phyloP scores from a whole-genome alignment of 2,113 vertebrate species.

The Neofelis nebulosa region DNA sequence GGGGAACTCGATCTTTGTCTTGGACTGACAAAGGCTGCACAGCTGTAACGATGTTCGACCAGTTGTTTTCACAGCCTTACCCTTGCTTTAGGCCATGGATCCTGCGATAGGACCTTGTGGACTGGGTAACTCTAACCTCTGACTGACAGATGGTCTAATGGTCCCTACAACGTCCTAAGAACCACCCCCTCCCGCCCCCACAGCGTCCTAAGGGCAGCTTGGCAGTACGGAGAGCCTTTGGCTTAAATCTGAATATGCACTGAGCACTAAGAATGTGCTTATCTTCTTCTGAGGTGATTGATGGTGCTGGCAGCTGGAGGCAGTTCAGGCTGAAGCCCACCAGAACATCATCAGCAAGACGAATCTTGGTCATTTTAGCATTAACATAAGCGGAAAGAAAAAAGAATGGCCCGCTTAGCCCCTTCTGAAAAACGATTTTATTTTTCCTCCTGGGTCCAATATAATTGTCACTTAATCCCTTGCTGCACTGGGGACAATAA shows the following conservation, averaged over 20 bases:
- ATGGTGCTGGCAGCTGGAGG: neutral
- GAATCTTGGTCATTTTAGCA: neutral
- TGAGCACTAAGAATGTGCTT: neutral
- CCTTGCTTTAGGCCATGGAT: neutral
- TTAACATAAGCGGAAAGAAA: neutral
- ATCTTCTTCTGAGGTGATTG: neutral
- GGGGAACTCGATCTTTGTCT: neutral
- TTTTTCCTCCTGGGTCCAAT: neutral
- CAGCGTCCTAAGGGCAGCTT: neutral
- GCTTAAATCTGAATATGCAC: neutral
- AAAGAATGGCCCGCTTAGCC: neutral
- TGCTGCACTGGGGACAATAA: neutral
- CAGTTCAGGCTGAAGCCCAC: neutral
- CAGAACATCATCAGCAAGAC: neutral
- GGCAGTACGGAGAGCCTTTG: neutral
- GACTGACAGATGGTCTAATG: neutral
- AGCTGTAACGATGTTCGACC: neutral
- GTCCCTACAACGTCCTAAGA: neutral
- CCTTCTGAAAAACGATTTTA: neutral
- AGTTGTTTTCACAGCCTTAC: constrained; percentile 13
- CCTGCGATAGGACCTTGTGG: neutral
- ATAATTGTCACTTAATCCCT: neutral
- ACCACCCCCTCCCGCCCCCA: neutral
- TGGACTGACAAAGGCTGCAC: neutral
- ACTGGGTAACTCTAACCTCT: neutral